phyloP scores from a whole-genome alignment of 2,113 vertebrate genomes.

The Gymnobelideus leadbeateri region DNA sequence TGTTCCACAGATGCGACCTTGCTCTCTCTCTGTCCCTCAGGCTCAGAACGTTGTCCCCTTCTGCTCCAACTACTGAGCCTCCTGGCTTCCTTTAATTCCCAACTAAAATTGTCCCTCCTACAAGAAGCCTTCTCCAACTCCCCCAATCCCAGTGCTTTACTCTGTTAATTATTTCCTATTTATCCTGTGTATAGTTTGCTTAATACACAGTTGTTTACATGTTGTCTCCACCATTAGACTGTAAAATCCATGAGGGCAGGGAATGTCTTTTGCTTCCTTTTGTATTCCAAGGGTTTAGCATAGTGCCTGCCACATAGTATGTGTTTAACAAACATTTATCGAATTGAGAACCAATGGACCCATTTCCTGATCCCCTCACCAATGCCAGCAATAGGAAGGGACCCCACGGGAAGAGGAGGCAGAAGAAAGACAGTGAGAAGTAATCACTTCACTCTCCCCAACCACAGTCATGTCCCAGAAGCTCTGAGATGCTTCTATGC shows the following conservation, averaged over 20 bases:
- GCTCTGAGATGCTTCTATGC: background rate
- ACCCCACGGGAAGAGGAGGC: background rate
- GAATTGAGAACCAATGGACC: background rate
- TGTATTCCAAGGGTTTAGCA: background rate
- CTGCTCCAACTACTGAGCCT: background rate
- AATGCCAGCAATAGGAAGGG: background rate
- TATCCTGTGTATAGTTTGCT: background rate
- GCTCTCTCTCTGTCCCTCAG: background rate
- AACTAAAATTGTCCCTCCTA: background rate
- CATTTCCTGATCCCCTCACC: background rate
- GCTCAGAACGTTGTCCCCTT: background rate
- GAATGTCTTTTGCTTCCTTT: background rate
- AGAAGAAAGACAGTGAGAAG: background rate
- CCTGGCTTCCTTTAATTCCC: background rate
- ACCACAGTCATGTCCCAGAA: background rate
- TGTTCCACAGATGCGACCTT: background rate
- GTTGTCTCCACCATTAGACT: background rate
- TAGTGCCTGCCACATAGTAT: background rate
- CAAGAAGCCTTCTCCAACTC: background rate
- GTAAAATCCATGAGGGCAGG: background rate
- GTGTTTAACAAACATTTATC: background rate
- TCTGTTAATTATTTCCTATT: background rate
- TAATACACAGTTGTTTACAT: background rate
- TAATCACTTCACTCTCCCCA: background rate
- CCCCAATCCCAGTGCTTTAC: background rate